Base-by-base conservation (phyloP, 2,888 invertebrate species). In the Protonemura montana region DNA sequence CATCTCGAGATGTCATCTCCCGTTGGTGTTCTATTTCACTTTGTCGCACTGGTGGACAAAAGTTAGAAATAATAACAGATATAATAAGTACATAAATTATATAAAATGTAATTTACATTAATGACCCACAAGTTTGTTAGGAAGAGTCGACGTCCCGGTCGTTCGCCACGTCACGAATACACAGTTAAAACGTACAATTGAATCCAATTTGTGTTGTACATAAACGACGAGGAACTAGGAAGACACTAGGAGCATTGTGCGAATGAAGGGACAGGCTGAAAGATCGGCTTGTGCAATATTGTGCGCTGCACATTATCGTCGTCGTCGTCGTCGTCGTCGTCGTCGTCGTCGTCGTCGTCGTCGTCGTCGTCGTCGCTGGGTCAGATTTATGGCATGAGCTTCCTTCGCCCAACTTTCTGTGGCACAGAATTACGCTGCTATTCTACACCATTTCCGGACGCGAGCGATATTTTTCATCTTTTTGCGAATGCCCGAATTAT, bases 61-160 rank as follows among this genome's bases (percentile, higher is more conserved):
- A 26, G 7, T 28, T 27, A 10, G 28, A 78, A 26, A 78, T 27
- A 78, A 78, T 28, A 26, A 78, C 78, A 78, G 78, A 78, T 78
- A 78, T 78, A 26, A 78, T 78, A 78, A 78, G 28, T 78, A 78
- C 27, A 78, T 78, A 78, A 26, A 78, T 78, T 78, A 78, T 78
- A 27, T 13, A 78, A 26, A 78, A 78, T 13, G 78, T 78, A 78
- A 78, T 78, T 78, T 78, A 78, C 78, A 28, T 78, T 78, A 78
- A 78, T 78, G 78, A 78, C 78, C 26, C 26, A 78, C 27, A 78
- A 28, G 26, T 78, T 78, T 28, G 28, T 78, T 78, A 78, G 59
- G 35, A 2, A 59, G 59, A n/a, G n/a, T n/a, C n/a, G n/a, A n/a
- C n/a, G 59, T 13, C 59, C 21, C 59, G 59, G 13, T 21, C 59